phyloP scores from a whole-genome alignment of 2,113 vertebrate genomes.

The Ariopsis seemanni region DNA sequence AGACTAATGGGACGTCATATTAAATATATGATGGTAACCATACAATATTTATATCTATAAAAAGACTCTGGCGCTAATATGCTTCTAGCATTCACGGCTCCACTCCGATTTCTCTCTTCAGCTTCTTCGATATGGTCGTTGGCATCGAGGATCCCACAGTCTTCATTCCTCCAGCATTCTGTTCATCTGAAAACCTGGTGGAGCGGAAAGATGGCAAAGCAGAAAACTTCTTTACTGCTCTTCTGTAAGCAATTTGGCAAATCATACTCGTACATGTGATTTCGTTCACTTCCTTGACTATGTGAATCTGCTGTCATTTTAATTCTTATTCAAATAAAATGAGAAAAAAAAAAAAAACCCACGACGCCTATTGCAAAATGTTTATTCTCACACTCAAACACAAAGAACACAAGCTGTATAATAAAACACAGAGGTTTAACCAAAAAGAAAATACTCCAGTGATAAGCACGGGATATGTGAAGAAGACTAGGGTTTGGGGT shows the following conservation, averaged over 20 bases:
- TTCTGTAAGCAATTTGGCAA: constrained; percentile 17
- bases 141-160: constrained; percentile 49
- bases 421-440: constrained; percentile 33
- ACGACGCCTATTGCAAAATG: constrained; percentile 16
- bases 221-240: constrained; percentile 35
- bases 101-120: constrained; percentile 5
- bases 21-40: neutral
- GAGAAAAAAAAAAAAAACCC: neutral
- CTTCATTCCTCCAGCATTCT: constrained; percentile 56
- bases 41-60: neutral
- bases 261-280: neutral
- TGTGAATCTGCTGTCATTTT: neutral
- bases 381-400: constrained; percentile 38
- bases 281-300: neutral
- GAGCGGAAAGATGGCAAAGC: neutral
- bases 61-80: neutral
- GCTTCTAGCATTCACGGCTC: neutral
- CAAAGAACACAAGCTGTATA: constrained; percentile 30
- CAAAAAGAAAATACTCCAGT: constrained; percentile 15
- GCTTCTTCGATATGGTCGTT: constrained; percentile 53
- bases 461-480: constrained; percentile 2
- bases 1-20: neutral
- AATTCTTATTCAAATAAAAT: constrained; percentile 26
- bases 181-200: constrained; percentile 32
- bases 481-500: constrained; percentile 7